These are phyloP conservation scores for Grapholita molesta DNA, from an alignment of 1,140 invertebrate species.

Conservation along the genomic window DNA sequence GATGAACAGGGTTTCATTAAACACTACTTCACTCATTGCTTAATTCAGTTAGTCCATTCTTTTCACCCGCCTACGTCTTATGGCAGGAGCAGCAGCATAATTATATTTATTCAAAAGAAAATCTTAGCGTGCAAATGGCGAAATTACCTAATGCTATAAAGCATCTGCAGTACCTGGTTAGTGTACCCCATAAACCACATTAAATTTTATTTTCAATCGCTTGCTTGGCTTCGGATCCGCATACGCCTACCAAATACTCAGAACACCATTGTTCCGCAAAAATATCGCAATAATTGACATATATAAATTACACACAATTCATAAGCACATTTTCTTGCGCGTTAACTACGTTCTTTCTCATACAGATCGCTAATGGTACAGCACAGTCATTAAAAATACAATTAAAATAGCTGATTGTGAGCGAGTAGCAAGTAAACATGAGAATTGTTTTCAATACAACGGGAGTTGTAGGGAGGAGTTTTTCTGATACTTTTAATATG, in stretches of 20 bases:
- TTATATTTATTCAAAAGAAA: too few species aligned
- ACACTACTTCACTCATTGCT: too few species aligned
- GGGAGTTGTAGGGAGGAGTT: not conserved
- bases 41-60: too few species aligned
- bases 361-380: constrained; percentile 4
- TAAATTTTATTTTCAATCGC: too few species aligned
- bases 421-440: not conserved
- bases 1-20: too few species aligned
- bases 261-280: not conserved
- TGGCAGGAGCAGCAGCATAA: too few species aligned
- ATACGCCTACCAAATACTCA: not conserved
- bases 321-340: not conserved
- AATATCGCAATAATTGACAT: not conserved
- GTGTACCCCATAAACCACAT: too few species aligned
- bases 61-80: too few species aligned
- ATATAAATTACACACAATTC: not conserved
- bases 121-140: too few species aligned
- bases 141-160: too few species aligned
- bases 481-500: not conserved
- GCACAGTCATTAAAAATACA: constrained; percentile 4
- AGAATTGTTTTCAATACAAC: not conserved
- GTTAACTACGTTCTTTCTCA: constrained; percentile 1
- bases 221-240: too few species aligned
- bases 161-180: too few species aligned
- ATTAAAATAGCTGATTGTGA: constrained; percentile 11